Conservation (phyloP, 2,113 vertebrate species). For the Candoia aspera region DNA sequence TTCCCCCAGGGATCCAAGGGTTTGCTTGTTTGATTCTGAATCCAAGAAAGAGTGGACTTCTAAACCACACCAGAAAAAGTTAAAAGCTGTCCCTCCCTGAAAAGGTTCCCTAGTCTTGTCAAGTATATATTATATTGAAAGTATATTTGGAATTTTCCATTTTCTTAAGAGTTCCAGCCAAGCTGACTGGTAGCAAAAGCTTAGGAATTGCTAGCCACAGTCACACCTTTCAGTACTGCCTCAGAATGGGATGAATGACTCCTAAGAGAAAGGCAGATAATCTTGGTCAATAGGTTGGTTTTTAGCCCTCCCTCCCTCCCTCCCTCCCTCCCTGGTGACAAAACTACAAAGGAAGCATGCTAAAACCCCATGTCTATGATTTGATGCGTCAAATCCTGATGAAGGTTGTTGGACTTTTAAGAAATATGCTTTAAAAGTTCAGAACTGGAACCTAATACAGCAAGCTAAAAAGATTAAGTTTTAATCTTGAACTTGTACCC, state of each 20-base stretch:
- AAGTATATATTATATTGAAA: slow-evolving; percentile 3
- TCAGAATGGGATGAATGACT: slow-evolving; percentile 11
- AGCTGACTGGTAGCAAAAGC: neutral
- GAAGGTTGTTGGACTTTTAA: neutral
- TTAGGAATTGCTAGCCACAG: neutral
- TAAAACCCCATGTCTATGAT: neutral
- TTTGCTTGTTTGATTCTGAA: slow-evolving; percentile 8
- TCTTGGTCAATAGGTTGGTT: slow-evolving; percentile 9
- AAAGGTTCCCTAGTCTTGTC: slow-evolving; percentile 5
- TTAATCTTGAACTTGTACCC: neutral
- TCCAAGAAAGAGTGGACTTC: slow-evolving; percentile 9
- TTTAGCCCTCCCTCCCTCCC: neutral
- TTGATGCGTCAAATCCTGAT: slow-evolving; percentile 50
- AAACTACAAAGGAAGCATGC: neutral
- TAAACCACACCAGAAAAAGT: slow-evolving; percentile 15
- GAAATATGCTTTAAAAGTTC: neutral
- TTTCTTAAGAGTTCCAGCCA: neutral
- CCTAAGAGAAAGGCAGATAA: neutral
- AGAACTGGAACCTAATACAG: slow-evolving; percentile 22
- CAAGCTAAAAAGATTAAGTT: neutral
- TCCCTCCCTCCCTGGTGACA: neutral
- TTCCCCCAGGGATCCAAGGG: slow-evolving; percentile 30
- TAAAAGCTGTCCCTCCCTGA: neutral
- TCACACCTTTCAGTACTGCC: neutral
- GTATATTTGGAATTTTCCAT: slow-evolving; percentile 4